Base-by-base conservation (phyloP, 2,888 invertebrate species). In the Danaus chrysippus region DNA sequence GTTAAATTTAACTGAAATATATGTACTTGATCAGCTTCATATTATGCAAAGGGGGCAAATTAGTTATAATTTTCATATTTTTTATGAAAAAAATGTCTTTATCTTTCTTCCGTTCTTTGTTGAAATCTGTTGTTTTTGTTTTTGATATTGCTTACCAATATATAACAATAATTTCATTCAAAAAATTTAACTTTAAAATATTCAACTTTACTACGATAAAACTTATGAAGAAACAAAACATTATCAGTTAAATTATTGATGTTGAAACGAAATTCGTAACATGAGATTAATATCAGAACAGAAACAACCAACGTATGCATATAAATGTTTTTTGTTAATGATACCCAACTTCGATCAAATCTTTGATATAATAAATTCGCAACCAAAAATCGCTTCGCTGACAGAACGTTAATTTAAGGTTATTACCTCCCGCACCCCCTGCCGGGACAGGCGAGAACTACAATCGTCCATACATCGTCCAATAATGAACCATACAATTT, bases 321-420 rank as follows among this genome's bases (percentile, higher is more conserved):
- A 66, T 66, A 62, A 66, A 66, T 64, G 58, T 58, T 60, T 64
- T 62, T 60, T 66, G 66, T 66, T 66, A 66, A 54, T 64, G 66
- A 64, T 66, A 66, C 60, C 46, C 56, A 62, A 55, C 64, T 62
- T 62, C 54, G 58, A 85, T 84, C 76, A 71, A 73, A 77, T 73
- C 73, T 69, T 73, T 74, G 81, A 86, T 84, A 86, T 83, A 81
- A 81, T 85, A 86, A 84, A 76, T 77, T 81, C 73, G 76, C 72
- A 72, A 73, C 73, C 84, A 74, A 87, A 87, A 85, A 79, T 79
- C 81, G 79, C 72, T 79, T 82, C 79, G 84, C 79, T 78, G 85
- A 87, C 86, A 85, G 86, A 84, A 85, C 87, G 88, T 87, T 87
- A 89, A 88, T 88, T 86, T 83, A 76, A 82, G 77, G 76, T 80